A percentile compares a stretch with the other conserved stretches of the same genome.
These are phyloP conservation scores for Temnothorax nylanderi DNA, from an alignment of 1,140 invertebrate species.

Conservation along the genomic window DNA sequence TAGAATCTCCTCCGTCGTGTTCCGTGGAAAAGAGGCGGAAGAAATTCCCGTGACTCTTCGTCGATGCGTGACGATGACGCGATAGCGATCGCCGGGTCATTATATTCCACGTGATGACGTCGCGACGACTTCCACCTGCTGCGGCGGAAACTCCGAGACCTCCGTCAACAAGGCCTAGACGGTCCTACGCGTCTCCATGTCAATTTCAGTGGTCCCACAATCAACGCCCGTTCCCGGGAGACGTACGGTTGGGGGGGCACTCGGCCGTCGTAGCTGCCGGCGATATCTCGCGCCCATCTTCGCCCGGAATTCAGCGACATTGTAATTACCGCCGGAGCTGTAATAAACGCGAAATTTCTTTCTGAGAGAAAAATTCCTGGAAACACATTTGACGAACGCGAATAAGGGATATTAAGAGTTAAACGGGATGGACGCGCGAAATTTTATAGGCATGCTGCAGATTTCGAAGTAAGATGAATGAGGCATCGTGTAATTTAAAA, in stretches of 20 bases:
- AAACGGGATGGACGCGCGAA: background rate
- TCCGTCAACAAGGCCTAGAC: conserved; percentile 60
- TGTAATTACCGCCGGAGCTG: background rate
- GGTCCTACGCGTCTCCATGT: conserved; percentile 32
- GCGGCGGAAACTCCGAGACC: background rate
- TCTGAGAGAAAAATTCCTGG: background rate
- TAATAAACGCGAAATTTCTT: conserved; percentile 23
- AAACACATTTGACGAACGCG: conserved; percentile 8
- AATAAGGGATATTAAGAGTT: conserved; percentile 1
- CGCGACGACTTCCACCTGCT: conserved; percentile 61
- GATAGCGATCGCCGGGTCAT: conserved; percentile 66
- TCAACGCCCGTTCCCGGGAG: conserved; percentile 52
- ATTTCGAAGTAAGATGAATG: background rate
- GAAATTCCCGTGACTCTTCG: conserved; percentile 23
- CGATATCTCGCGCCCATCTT: background rate
- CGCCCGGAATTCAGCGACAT: background rate
- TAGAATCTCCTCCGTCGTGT: background rate
- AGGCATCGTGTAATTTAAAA: background rate
- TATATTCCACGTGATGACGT: conserved; percentile 66
- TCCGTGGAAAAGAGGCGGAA: background rate
- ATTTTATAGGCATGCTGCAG: background rate
- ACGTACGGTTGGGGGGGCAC: conserved; percentile 17
- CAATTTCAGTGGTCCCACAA: conserved; percentile 74
- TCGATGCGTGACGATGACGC: conserved; percentile 28
- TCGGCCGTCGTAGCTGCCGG: background rate